Evolutionary conservation across 92 coral and sea anemone genomes (phyloP).

Genomic region (Montipora capitata): DNA sequence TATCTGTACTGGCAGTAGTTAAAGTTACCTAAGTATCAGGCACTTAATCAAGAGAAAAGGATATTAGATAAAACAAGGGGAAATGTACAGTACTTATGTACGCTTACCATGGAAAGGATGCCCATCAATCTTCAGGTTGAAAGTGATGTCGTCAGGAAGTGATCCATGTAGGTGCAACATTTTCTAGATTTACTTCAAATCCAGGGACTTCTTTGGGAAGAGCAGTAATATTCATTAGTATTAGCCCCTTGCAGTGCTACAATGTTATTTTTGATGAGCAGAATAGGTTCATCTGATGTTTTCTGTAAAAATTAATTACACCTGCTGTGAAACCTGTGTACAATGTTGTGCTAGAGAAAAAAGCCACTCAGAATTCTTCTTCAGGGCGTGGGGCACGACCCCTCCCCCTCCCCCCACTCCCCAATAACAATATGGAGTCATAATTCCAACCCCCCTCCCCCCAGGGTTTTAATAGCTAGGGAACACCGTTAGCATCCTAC

Average conservation of each 20-base stretch:
- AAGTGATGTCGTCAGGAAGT: not conserved
- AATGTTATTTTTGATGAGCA: conserved; percentile 3
- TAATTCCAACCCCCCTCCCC: not conserved
- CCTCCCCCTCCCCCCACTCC: too few relatives aligned
- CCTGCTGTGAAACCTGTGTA: not conserved
- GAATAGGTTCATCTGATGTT: conserved; percentile 12
- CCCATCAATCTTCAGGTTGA: not conserved
- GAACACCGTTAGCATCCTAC: too few relatives aligned
- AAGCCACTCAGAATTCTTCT: not conserved
- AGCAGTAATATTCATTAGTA: not conserved
- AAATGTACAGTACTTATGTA: not conserved
- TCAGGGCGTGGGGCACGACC: not conserved
- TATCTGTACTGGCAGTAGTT: too few relatives aligned
- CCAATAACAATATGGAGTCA: not conserved
- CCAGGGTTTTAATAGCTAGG: not conserved
- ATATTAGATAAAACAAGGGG: not conserved
- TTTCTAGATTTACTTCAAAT: not conserved
- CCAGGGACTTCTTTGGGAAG: not conserved
- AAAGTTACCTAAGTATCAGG: not conserved
- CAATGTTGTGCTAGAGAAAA: not conserved
- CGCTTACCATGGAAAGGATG: not conserved
- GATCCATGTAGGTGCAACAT: not conserved
- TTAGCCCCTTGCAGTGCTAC: not conserved
- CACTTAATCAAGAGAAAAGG: not conserved
- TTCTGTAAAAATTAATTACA: conserved; percentile 21